Evolutionary conservation across 2,113 vertebrate genomes (phyloP).

Genomic region (Oncorhynchus mykiss): DNA sequence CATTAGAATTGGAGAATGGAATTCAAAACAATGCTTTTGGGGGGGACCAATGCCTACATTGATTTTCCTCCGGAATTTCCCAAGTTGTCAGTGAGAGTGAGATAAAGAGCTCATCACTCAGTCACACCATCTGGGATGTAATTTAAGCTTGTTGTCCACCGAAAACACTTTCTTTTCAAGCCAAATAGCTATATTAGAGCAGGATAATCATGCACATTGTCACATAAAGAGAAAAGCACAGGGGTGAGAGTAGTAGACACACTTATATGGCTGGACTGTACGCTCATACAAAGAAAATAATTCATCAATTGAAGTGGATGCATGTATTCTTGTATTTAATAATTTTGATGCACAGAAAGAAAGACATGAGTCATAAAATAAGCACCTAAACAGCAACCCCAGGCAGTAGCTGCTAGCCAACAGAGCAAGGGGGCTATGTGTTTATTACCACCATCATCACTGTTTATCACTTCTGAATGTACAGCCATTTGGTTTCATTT

Average conservation of each 20-base stretch:
- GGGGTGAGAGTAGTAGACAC: neutral
- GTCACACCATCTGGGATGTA: neutral
- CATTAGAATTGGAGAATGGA: neutral
- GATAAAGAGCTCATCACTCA: neutral
- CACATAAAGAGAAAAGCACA: neutral
- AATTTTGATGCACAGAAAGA: neutral
- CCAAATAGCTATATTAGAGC: neutral
- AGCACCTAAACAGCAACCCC: constrained; percentile 47
- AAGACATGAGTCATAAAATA: constrained; percentile 22
- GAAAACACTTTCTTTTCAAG: neutral
- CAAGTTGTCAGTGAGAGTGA: neutral
- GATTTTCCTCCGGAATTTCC: neutral
- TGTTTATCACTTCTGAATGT: constrained; percentile 73
- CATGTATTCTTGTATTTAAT: constrained; percentile 2
- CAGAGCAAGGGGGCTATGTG: constrained; percentile 54
- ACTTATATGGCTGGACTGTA: neutral
- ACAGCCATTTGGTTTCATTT: constrained; percentile 78
- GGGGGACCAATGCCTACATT: neutral
- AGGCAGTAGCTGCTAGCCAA: constrained; percentile 41
- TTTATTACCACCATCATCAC: constrained; percentile 72
- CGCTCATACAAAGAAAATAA: neutral
- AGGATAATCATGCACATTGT: neutral
- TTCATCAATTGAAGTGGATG: constrained; percentile 10
- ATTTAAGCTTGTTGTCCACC: neutral
- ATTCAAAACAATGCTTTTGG: constrained; percentile 21